Conservation (phyloP, 2,113 vertebrate genomes). For the Paratilapia polleni region DNA sequence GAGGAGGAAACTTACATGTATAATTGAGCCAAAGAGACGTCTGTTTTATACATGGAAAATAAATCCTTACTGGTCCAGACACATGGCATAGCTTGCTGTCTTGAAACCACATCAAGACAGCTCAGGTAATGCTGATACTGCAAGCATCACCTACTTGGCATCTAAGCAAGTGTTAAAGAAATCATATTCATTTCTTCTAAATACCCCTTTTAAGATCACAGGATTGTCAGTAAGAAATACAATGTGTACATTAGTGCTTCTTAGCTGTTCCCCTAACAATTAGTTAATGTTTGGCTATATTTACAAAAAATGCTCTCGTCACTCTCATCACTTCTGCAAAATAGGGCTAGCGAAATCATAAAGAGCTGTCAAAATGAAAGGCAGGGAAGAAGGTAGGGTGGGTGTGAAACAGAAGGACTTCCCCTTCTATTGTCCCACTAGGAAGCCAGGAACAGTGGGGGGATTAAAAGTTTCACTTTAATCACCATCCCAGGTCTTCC, state of each 20-base stretch:
- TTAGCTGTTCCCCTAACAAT: neutral
- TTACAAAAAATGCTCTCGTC: neutral
- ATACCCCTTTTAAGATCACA: neutral
- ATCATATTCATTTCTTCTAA: neutral
- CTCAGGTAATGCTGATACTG: conserved; percentile 5
- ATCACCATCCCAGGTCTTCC: conserved; percentile 71
- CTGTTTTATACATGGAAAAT: conserved; percentile 4
- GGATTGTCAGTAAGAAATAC: neutral
- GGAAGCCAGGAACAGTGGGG: conserved; percentile 67
- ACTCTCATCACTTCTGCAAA: neutral
- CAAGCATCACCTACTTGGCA: conserved; percentile 9
- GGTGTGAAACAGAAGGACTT: conserved; percentile 69
- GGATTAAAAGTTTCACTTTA: conserved; percentile 69
- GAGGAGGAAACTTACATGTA: conserved; percentile 43
- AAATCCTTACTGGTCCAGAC: neutral
- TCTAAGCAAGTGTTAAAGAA: neutral
- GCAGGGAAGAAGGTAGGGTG: conserved; percentile 19
- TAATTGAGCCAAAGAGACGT: conserved; percentile 52
- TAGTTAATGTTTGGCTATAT: neutral
- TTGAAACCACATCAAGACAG: conserved; percentile 40
- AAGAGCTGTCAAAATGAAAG: conserved; percentile 4
- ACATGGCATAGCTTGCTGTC: conserved; percentile 12
- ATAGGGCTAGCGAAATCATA: conserved; percentile 6
- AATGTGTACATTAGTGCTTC: neutral
- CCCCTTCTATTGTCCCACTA: conserved; percentile 69